phyloP scores from a whole-genome alignment of 2,888 invertebrate species.

The Ephialtes manifestator region DNA sequence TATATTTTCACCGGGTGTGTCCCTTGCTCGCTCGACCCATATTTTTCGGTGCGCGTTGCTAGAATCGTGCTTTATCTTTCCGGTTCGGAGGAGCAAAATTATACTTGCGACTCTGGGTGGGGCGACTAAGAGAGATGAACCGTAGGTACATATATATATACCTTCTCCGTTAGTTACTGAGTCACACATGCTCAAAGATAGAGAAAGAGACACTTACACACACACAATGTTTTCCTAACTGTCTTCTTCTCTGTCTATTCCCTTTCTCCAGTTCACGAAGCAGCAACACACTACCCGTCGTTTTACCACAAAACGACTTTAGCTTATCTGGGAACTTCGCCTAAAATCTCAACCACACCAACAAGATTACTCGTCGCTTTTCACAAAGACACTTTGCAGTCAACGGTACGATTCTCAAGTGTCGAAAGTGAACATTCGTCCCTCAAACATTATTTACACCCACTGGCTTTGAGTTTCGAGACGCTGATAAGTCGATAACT shows the following conservation, averaged over 20 bases:
- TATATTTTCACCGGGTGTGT: conserved; percentile 27
- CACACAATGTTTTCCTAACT: background rate
- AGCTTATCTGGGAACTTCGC: background rate
- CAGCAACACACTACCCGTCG: background rate
- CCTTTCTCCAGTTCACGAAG: background rate
- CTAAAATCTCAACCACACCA: conserved; percentile 1
- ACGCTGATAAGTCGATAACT: conserved; percentile 66
- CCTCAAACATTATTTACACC: conserved; percentile 48
- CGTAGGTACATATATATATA: conserved; percentile 1
- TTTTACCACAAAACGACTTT: background rate
- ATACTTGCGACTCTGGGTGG: conserved; percentile 44
- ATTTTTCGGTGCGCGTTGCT: conserved; percentile 54
- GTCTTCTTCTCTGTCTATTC: background rate
- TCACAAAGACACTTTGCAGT: background rate
- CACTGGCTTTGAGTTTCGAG: conserved; percentile 50
- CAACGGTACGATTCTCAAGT: background rate
- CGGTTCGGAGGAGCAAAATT: conserved; percentile 63
- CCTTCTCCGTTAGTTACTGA: background rate
- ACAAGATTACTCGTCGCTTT: background rate
- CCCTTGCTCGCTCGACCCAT: conserved; percentile 50
- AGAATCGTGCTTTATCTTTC: conserved; percentile 68
- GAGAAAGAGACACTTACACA: background rate
- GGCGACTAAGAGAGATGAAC: conserved; percentile 41
- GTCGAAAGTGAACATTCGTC: conserved; percentile 19
- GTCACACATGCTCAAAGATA: background rate